Evolutionary conservation across 2,888 invertebrate genomes (phyloP).

Genomic region (Asteroscopus sphinx): DNA sequence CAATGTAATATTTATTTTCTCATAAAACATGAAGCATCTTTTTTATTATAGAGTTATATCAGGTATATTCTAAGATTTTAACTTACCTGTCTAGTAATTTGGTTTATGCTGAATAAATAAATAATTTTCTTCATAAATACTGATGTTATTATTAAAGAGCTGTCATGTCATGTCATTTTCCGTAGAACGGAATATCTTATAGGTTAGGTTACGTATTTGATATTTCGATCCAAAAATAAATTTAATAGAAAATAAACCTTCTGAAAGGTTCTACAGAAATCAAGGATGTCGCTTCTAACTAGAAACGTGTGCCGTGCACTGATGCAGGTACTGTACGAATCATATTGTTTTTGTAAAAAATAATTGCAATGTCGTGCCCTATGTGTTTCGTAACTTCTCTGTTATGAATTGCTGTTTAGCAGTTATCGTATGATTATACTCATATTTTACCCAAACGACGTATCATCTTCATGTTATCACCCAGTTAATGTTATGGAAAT

Average conservation of each 20-base stretch:
- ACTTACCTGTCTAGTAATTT: too few species aligned
- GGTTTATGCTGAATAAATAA: not conserved
- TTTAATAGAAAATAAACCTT: slow-evolving; percentile 69
- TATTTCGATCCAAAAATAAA: slow-evolving; percentile 76
- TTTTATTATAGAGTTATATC: too few species aligned
- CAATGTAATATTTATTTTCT: too few species aligned
- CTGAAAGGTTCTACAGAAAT: slow-evolving; percentile 59
- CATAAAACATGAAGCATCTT: too few species aligned
- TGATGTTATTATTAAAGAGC: not conserved
- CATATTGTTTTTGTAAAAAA: slow-evolving; percentile 1
- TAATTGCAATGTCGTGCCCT: slow-evolving; percentile 23
- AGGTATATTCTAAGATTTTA: too few species aligned
- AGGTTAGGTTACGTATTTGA: slow-evolving; percentile 71
- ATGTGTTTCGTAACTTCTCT: slow-evolving; percentile 80
- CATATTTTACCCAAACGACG: slow-evolving; percentile 14
- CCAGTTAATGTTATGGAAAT: slow-evolving; percentile 6
- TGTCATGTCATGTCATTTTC: slow-evolving; percentile 57
- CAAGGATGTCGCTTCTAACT: slow-evolving; percentile 80
- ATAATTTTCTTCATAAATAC: not conserved
- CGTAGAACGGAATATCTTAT: slow-evolving; percentile 57
- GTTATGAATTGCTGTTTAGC: slow-evolving; percentile 33
- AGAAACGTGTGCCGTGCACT: slow-evolving; percentile 81
- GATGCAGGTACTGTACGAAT: slow-evolving; percentile 74
- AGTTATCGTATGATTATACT: slow-evolving; percentile 18
- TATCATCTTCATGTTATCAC: slow-evolving; percentile 17